Evolutionary conservation across 2,888 invertebrate species (phyloP).

Genomic region (Geophilus truncorum): DNA sequence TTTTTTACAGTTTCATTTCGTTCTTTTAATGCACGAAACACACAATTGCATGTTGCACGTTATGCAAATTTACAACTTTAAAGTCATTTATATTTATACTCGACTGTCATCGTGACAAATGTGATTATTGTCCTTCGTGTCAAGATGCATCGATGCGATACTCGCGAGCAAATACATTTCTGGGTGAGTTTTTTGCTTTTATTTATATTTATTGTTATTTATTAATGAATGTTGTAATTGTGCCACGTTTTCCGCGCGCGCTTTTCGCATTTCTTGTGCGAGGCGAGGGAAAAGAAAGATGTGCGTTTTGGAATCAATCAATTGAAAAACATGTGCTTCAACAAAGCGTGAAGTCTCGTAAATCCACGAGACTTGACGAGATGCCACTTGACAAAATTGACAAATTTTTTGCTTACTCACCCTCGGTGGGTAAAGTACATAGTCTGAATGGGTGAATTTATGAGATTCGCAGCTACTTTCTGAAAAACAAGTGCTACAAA

Average conservation of each 20-base stretch:
- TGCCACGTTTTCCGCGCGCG: no score
- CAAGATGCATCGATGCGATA: no score
- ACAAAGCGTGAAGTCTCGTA: constrained; percentile 21
- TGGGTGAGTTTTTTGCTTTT: no score
- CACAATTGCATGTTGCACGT: constrained; percentile 21
- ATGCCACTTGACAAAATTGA: constrained; percentile 1
- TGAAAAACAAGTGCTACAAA: no score
- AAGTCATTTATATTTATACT: background rate
- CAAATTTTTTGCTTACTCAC: constrained; percentile 17
- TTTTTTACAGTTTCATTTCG: background rate
- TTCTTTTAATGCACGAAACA: constrained; percentile 5
- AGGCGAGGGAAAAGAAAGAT: background rate
- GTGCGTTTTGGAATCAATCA: background rate
- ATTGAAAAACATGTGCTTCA: background rate
- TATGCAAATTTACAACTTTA: background rate
- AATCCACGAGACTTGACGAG: constrained; percentile 25
- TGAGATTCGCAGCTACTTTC: background rate
- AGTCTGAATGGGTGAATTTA: constrained; percentile 3
- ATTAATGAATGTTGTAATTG: no score
- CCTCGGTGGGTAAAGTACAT: background rate
- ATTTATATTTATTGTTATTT: no score
- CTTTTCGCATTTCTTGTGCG: no score
- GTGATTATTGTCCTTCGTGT: no score
- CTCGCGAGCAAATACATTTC: background rate
- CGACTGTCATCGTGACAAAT: background rate